Percentiles rank a stretch among this genome's conserved stretches.
These are phyloP conservation scores for Uloborus diversus DNA, from an alignment of 1,140 invertebrate species.

Conservation along the genomic window DNA sequence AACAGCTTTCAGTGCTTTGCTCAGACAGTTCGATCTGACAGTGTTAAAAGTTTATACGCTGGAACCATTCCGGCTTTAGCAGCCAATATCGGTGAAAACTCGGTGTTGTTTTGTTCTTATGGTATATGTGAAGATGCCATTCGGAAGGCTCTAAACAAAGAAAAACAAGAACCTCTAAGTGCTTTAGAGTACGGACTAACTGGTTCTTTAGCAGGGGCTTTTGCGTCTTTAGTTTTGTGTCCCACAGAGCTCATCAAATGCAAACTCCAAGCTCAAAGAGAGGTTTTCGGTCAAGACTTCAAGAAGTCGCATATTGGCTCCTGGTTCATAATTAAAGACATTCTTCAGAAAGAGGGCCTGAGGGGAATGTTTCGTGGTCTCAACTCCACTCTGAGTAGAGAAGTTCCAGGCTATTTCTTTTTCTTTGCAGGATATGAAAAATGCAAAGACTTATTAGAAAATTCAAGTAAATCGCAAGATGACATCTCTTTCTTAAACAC, in stretches of 20 bases:
- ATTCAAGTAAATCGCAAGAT: constrained; percentile 72
- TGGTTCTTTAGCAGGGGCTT: constrained; percentile 96
- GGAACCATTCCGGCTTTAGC: constrained; percentile 92
- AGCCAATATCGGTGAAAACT: constrained; percentile 98
- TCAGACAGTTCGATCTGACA: constrained; percentile 69
- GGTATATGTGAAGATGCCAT: constrained; percentile 92
- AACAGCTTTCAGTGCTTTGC: constrained; percentile 86
- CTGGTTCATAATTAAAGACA: constrained; percentile 78
- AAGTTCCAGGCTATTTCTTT: constrained; percentile 99
- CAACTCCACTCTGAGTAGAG: constrained; percentile 88
- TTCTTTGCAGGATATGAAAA: constrained; percentile 98
- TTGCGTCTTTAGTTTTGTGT: constrained; percentile 94
- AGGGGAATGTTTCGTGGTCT: constrained; percentile 89
- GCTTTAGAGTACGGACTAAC: constrained; percentile 86
- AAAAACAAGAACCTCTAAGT: constrained; percentile 78
- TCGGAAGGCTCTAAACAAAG: constrained; percentile 60
- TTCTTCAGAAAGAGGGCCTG: constrained; percentile 79
- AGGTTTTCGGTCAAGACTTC: no score
- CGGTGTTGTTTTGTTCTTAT: constrained; percentile 96
- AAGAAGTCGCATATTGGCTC: no score
- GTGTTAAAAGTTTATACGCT: constrained; percentile 88
- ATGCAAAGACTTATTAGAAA: constrained; percentile 74
- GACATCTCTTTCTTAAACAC: constrained; percentile 75
- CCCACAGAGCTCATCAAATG: constrained; percentile 99
- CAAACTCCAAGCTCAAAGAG: constrained; percentile 92